phyloP scores from a whole-genome alignment of 1,140 invertebrate species.

The Cepaea nemoralis region DNA sequence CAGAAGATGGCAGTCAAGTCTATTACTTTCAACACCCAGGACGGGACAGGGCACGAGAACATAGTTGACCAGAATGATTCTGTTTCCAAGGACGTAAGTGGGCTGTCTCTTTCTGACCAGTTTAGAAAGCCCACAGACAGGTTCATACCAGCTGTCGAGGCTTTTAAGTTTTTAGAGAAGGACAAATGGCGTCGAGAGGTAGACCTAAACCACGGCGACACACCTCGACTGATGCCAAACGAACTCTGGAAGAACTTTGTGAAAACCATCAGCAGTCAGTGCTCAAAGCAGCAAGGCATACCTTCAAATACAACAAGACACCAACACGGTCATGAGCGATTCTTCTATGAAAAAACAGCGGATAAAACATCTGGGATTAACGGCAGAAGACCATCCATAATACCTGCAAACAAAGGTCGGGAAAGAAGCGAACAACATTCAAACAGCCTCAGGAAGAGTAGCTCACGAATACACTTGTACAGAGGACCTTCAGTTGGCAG shows the following conservation, averaged over 20 bases:
- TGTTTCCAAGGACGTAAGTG: not conserved
- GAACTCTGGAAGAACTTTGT: conserved; percentile 24
- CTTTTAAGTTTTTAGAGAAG: conserved; percentile 14
- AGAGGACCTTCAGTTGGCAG: not conserved
- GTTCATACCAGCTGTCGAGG: not conserved
- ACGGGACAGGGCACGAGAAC: not conserved
- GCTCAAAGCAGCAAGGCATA: not conserved
- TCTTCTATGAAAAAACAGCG: not conserved
- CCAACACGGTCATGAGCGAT: too few relatives aligned
- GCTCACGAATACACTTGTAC: not conserved
- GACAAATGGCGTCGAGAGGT: conserved; percentile 7
- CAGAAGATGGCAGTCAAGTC: not conserved
- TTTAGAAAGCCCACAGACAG: not conserved
- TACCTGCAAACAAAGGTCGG: not conserved
- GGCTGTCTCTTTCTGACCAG: not conserved
- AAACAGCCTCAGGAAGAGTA: not conserved
- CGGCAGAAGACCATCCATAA: not conserved
- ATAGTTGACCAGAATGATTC: not conserved
- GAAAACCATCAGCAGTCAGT: conserved; percentile 6
- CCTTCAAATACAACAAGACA: not conserved
- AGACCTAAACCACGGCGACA: not conserved
- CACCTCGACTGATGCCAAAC: conserved; percentile 25
- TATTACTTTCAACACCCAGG: not conserved
- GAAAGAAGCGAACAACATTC: not conserved
- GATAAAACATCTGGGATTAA: not conserved